Percentiles rank a stretch among this genome's conserved stretches.
Evolutionary conservation across 2,113 vertebrate species (phyloP).

Genomic region (Theropithecus gelada): DNA sequence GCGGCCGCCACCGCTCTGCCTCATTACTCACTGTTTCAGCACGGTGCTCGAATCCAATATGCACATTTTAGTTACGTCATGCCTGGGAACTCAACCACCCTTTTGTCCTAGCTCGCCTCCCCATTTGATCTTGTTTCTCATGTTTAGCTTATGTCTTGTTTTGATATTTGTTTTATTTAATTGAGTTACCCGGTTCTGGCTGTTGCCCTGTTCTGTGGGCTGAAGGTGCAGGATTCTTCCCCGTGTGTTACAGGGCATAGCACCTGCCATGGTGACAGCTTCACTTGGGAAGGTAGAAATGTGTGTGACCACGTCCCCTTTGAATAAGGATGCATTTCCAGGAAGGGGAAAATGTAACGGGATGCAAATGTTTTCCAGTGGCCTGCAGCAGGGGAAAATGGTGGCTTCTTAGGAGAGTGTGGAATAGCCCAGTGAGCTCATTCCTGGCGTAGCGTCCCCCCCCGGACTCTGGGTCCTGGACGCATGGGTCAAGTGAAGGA

Average conservation of each 20-base stretch:
- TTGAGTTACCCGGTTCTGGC: not conserved
- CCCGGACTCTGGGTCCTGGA: not conserved
- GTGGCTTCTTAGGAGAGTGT: not conserved
- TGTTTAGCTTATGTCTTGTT: not conserved
- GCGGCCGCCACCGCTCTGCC: not conserved
- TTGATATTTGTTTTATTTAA: conserved; percentile 22
- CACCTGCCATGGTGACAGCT: not conserved
- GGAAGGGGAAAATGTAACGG: not conserved
- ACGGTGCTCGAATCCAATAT: not conserved
- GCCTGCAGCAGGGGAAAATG: not conserved
- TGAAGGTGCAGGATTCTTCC: not conserved
- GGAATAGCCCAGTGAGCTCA: not conserved
- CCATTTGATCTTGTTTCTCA: not conserved
- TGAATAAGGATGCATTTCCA: not conserved
- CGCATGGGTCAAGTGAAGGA: not conserved
- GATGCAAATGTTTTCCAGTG: not conserved
- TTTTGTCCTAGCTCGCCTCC: not conserved
- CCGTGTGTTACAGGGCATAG: not conserved
- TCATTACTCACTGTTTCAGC: conserved; percentile 55
- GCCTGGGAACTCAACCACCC: conserved; percentile 8
- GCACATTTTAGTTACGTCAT: not conserved
- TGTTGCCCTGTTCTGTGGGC: not conserved
- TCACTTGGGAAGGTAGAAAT: not conserved
- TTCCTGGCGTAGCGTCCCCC: not conserved
- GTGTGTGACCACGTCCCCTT: not conserved